Conservation (phyloP, 2,888 invertebrate species). For the Gymnosoma rotundatum region DNA sequence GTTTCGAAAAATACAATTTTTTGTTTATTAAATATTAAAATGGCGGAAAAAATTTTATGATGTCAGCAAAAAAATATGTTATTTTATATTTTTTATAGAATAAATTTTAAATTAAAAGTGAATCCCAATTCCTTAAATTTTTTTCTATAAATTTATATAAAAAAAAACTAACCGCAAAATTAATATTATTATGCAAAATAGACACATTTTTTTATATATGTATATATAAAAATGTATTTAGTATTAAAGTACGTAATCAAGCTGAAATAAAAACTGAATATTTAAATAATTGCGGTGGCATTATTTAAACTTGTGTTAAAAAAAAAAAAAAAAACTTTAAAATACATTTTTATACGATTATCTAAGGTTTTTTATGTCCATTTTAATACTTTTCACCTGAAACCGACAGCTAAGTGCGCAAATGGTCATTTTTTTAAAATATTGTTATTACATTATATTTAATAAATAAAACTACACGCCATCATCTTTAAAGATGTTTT, state of each 20-base stretch:
- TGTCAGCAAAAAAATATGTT: background rate
- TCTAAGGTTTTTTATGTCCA: slow-evolving; percentile 9
- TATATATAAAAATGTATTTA: too few species aligned
- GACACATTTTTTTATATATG: too few species aligned
- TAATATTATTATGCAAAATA: slow-evolving; percentile 18
- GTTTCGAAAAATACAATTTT: too few species aligned
- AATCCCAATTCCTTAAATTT: background rate
- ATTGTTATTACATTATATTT: slow-evolving; percentile 1
- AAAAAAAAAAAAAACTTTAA: too few species aligned
- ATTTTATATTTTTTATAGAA: background rate
- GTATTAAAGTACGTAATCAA: too few species aligned
- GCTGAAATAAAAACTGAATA: slow-evolving; percentile 21
- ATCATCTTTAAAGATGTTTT: slow-evolving; percentile 10
- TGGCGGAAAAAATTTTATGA: too few species aligned
- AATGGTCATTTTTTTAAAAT: slow-evolving; percentile 24
- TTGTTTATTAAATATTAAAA: too few species aligned
- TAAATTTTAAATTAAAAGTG: background rate
- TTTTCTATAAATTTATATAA: background rate
- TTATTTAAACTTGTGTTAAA: slow-evolving; percentile 48
- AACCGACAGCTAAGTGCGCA: background rate
- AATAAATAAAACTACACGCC: background rate
- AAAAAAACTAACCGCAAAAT: slow-evolving; percentile 17
- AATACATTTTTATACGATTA: background rate
- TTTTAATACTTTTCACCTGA: slow-evolving; percentile 7
- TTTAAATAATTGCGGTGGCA: too few species aligned